A percentile compares a stretch with the other conserved stretches of the same genome.
phyloP scores from a whole-genome alignment of 2,888 invertebrate species.

The Tachina lurida region DNA sequence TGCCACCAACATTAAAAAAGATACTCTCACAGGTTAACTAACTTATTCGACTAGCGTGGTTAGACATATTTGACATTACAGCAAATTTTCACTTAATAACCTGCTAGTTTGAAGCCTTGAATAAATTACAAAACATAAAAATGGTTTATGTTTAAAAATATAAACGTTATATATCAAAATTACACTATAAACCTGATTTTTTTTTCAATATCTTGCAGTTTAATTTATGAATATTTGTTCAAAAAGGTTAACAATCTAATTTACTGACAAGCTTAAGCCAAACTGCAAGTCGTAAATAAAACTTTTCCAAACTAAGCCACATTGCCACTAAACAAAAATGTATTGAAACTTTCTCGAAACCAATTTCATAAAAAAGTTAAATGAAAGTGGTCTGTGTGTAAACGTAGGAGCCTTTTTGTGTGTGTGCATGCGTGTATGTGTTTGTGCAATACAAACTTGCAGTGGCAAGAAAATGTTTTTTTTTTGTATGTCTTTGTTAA shows the following conservation, averaged over 20 bases:
- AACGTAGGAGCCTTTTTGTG: background rate
- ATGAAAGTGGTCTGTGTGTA: conserved; percentile 48
- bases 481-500: conserved; percentile 40
- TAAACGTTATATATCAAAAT: conserved; percentile 6
- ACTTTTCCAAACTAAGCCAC: conserved; percentile 28
- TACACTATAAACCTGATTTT: background rate
- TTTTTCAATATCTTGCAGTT: background rate
- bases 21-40: no score
- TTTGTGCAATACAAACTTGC: conserved; percentile 1
- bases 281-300: conserved; percentile 33
- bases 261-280: conserved; percentile 33
- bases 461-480: conserved; percentile 14
- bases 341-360: conserved; percentile 49
- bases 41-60: background rate
- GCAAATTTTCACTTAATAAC: background rate
- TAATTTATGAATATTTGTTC: conserved; percentile 11
- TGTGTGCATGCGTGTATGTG: background rate
- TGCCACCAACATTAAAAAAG: no score
- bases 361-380: conserved; percentile 39
- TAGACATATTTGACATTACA: background rate
- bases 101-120: background rate
- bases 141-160: background rate
- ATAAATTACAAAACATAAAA: background rate
- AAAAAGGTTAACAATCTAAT: conserved; percentile 61
- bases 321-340: background rate